Base-by-base conservation (phyloP, 2,888 invertebrate genomes). In the Trichogramma dendrolimi region DNA sequence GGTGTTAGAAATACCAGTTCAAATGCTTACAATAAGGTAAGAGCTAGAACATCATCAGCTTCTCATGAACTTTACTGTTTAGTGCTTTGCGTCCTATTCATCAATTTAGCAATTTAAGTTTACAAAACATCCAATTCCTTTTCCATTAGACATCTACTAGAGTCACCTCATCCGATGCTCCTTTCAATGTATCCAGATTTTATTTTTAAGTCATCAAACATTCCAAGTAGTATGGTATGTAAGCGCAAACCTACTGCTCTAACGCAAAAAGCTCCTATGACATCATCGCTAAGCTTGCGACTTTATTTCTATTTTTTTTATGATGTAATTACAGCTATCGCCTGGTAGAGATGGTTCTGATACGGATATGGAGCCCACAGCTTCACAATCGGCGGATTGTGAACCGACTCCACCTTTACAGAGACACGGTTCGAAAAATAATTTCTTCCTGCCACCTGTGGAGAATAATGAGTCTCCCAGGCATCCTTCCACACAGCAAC, bases 11-110 rank as follows among this genome's bases (percentile, higher is more conserved):
- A 88, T 84, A 86, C 91, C 80, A 89, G 84, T 83, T 90, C 91
- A 79, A 89, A 92, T 82, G 91, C 91, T 82, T 93, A 93, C 83
- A 92, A 92, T 85, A 93, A 93, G 90, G 92, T 93, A 87, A 88
- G 87, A 82, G 77, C 76, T 78, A 78, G 76, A 67, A 6, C 27
- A 48, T 53, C 54, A 51, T 51, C 58, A 64, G 64, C 27, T 27
- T 27, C 27, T 27, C 27, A 51, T 14, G 7, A 60, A 58, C 61
- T 61, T 63, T 55, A 4, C 27, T 60, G 10, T n/a, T 27, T 51
- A 43, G 48, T 49, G 47, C 46, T 55, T 48, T 40, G 47, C 58
- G 44, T 55, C 42, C 10, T 27, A 48, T 11, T 54, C 39, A 10
- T 52, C 57, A 62, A 50, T 57, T 64, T 59, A 51, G 49, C 61